Evolutionary conservation across 2,113 vertebrate genomes (phyloP).

Genomic region (Halcyon senegalensis): DNA sequence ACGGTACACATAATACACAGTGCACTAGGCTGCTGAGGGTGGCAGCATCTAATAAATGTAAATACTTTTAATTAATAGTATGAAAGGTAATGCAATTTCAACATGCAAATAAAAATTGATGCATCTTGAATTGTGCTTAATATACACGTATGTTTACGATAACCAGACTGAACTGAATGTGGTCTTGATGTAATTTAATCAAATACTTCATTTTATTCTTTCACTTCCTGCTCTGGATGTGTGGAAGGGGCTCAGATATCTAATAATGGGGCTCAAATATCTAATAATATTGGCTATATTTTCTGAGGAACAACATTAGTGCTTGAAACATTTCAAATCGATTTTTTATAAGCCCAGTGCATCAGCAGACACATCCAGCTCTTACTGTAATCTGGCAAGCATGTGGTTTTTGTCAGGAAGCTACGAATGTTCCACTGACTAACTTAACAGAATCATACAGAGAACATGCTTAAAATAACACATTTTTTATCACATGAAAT

Average conservation of each 20-base stretch:
- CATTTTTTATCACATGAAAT: not conserved
- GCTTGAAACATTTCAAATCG: not conserved
- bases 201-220: not conserved
- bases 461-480: not conserved
- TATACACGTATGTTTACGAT: accelerated
- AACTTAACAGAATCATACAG: not conserved
- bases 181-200: not conserved
- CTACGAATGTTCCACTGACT: not conserved
- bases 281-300: not conserved
- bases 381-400: not conserved
- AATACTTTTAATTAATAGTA: not conserved
- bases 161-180: not conserved
- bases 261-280: not conserved
- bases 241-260: not conserved
- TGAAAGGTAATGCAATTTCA: not conserved
- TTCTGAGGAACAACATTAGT: not conserved
- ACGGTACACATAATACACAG: not conserved
- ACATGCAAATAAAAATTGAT: not conserved
- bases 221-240: not conserved
- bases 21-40: not conserved
- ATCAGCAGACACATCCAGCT: not conserved
- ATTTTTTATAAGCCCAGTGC: not conserved
- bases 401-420: not conserved
- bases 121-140: not conserved
- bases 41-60: not conserved